These are phyloP conservation scores for Chaetops frenatus DNA, from an alignment of 2,113 vertebrate genomes.

Conservation along the genomic window DNA sequence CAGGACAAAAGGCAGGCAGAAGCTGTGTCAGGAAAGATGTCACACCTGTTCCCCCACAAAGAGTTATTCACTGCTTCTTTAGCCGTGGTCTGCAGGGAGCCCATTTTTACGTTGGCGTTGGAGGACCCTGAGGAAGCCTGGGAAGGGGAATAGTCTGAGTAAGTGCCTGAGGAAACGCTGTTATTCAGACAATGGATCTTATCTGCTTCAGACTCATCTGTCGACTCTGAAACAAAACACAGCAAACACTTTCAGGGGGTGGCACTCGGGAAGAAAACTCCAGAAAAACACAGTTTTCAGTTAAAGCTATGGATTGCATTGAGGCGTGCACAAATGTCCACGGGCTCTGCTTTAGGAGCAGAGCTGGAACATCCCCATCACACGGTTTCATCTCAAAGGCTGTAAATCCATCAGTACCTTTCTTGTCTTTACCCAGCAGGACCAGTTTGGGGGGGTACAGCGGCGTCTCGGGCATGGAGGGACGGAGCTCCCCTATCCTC, in stretches of 20 bases:
- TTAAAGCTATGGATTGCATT: rapidly evolving
- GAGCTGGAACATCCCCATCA: background rate
- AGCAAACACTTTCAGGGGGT: background rate
- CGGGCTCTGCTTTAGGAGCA: background rate
- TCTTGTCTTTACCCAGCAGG: slow-evolving; percentile 96
- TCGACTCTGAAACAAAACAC: slow-evolving; percentile 86
- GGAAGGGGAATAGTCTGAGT: slow-evolving; percentile 98
- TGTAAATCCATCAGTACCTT: slow-evolving; percentile 77
- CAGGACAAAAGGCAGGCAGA: background rate
- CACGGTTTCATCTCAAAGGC: background rate
- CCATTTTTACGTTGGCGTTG: slow-evolving; percentile 86
- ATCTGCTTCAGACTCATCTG: slow-evolving; percentile 95
- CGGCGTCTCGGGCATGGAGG: slow-evolving; percentile 92
- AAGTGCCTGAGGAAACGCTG: slow-evolving; percentile 98
- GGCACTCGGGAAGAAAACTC: background rate
- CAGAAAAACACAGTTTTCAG: background rate
- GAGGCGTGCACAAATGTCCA: rapidly evolving
- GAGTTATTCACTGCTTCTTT: slow-evolving; percentile 92
- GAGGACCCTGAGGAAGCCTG: slow-evolving; percentile 97
- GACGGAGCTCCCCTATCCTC: slow-evolving; percentile 96
- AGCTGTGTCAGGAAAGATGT: slow-evolving; percentile 18
- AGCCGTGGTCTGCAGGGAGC: slow-evolving; percentile 81
- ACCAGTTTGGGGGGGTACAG: slow-evolving; percentile 99
- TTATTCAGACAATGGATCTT: slow-evolving; percentile 98
- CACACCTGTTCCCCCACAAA: slow-evolving; percentile 97